Evolutionary conservation across 1,140 invertebrate species (phyloP).

Genomic region (Drosophila kanapiae): DNA sequence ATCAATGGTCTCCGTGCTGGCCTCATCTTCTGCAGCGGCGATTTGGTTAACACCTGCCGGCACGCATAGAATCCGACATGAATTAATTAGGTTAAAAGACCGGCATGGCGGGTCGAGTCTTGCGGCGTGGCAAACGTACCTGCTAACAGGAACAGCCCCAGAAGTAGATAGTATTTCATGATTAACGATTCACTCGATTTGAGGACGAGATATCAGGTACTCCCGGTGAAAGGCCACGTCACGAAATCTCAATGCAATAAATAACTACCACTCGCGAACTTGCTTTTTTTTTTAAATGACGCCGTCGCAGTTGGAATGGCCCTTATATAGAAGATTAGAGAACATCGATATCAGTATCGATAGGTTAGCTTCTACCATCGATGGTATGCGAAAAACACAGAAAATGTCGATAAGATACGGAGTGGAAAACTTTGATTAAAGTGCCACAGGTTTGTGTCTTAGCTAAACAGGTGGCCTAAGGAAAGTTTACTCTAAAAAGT

Average conservation of each 20-base stretch:
- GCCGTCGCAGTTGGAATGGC: conserved; percentile 2
- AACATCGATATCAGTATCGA: no score
- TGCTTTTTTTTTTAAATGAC: conserved; percentile 13
- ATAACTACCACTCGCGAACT: conserved; percentile 30
- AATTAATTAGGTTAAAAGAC: conserved; percentile 73
- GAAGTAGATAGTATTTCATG: conserved; percentile 87
- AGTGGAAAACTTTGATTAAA: no score
- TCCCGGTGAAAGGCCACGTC: conserved; percentile 69
- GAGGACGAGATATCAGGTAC: conserved; percentile 23
- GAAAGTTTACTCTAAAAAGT: no score
- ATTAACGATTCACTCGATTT: conserved; percentile 44
- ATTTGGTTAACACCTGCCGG: conserved; percentile 82
- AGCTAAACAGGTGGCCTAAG: no score
- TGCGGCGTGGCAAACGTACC: conserved; percentile 85
- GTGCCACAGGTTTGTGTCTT: no score
- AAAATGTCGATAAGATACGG: no score
- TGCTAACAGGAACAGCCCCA: conserved; percentile 86
- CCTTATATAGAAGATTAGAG: not conserved
- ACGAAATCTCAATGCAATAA: conserved; percentile 31
- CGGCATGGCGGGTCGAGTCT: conserved; percentile 18
- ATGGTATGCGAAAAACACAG: no score
- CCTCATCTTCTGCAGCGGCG: conserved; percentile 85
- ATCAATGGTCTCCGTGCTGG: conserved; percentile 88
- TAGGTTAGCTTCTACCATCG: no score
- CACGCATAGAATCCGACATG: conserved; percentile 56